Evolutionary conservation across 2,113 vertebrate species (phyloP).

Genomic region (Pollachius pollachius): DNA sequence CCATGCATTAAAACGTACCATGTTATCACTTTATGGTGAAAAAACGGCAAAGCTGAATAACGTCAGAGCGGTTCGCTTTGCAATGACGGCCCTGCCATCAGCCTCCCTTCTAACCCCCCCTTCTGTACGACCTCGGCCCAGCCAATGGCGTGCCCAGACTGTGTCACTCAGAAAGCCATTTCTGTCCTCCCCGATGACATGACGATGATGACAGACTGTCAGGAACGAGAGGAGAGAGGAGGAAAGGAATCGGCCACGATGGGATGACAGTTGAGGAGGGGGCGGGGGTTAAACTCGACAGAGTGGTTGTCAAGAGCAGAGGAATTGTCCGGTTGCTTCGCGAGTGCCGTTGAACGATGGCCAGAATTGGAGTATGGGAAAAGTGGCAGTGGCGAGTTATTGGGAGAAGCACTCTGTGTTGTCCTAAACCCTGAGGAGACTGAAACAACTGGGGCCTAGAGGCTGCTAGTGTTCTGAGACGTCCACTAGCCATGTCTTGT

Average conservation of each 20-base stretch:
- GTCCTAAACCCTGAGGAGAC: constrained; percentile 26
- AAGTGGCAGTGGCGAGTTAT: constrained; percentile 23
- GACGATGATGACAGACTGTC: constrained; percentile 57
- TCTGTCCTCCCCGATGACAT: constrained; percentile 54
- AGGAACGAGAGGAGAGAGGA: constrained; percentile 23
- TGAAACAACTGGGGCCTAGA: background rate
- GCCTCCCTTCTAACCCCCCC: constrained; percentile 62
- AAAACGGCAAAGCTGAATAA: too few species aligned
- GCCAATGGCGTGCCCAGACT: constrained; percentile 57
- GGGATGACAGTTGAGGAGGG: constrained; percentile 15
- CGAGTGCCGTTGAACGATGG: constrained; percentile 40
- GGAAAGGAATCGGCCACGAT: constrained; percentile 16
- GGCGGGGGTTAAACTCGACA: constrained; percentile 54
- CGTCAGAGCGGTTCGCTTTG: background rate
- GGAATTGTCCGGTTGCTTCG: constrained; percentile 38
- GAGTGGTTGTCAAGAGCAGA: constrained; percentile 54
- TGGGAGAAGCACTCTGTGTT: constrained; percentile 42
- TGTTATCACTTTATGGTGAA: too few species aligned
- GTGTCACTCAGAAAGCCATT: constrained; percentile 76
- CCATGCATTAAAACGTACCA: too few species aligned
- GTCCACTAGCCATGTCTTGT: background rate
- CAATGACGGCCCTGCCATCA: constrained; percentile 58
- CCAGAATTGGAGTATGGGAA: constrained; percentile 38
- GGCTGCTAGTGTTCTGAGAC: background rate
- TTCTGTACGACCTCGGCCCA: constrained; percentile 55